Base-by-base conservation (phyloP, 1,140 invertebrate species). In the Calliphora vicina region DNA sequence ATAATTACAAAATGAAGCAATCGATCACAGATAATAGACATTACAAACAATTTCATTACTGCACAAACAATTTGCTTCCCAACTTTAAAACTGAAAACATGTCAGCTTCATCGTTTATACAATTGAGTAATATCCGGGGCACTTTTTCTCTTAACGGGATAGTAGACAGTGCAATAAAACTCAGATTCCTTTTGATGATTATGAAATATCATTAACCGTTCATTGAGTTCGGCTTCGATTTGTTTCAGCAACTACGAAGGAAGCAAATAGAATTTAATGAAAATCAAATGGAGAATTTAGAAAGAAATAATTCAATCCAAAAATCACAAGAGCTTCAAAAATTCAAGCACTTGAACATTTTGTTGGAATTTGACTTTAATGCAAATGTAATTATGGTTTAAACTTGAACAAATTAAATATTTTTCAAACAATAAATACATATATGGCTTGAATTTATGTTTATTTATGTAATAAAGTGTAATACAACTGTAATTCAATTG, bases 141-240 rank as follows among this genome's bases (percentile, higher is more conserved):
- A 29, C 74, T 78, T 82, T 76, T 85, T 8, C 88, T 83, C 80
- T 86, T 83, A 10, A 89, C 87, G 0, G 88, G 88, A 85, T 88
- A 86, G 67, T 85, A 90, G 12, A 90, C 84, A 17, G 87, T 89
- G 82, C 87, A 90, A 74, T 86, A 87, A 80, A 87, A 86, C 67
- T 89, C 86, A 9, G 87, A 87, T 35, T 88, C 88, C 71, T 87
- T 83, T 80, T 86, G 86, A 0, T 85, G 84, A 42, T 83, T 85
- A 81, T 90, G 87, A 25, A 80, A 90, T 8, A 35, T 67, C 10
- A 90, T 84, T 23, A 90, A 67, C 0, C 85, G 85, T n/a, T 84
- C 86, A 82, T 88, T 87, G 17, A 90, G 85, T 1, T 82, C 61
- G 23, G 84, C 71, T 67, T 90, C 86, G 3, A 90, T 78, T 82